Percentiles rank a stretch among this genome's conserved stretches.
phyloP scores from a whole-genome alignment of 2,113 vertebrate genomes.

The Andinoacara biseriatus region DNA sequence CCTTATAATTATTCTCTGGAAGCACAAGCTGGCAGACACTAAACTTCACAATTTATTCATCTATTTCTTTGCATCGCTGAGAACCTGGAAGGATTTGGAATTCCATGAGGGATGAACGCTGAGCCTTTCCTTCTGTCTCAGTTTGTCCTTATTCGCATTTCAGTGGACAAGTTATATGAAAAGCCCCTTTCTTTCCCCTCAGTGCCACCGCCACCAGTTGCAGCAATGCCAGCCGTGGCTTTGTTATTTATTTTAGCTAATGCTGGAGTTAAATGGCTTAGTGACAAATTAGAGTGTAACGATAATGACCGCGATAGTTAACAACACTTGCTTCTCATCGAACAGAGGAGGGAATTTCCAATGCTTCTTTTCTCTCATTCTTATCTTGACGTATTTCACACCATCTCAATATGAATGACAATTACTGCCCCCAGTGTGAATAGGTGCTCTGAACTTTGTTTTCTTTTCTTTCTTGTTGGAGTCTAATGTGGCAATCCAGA shows the following conservation, averaged over 20 bases:
- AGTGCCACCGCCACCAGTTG: constrained; percentile 34
- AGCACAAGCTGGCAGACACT: background rate
- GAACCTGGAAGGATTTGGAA: constrained; percentile 30
- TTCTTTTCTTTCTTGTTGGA: constrained; percentile 24
- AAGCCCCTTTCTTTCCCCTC: constrained; percentile 17
- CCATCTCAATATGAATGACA: constrained; percentile 64
- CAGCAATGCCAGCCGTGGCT: constrained; percentile 37
- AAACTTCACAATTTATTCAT: constrained; percentile 10
- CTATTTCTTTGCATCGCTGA: constrained; percentile 32
- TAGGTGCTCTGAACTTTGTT: constrained; percentile 60
- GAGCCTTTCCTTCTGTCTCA: constrained; percentile 3
- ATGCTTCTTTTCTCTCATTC: constrained; percentile 63
- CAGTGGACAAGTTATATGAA: constrained; percentile 21
- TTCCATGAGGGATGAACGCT: constrained; percentile 24
- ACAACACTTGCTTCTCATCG: constrained; percentile 68
- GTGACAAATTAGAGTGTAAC: constrained; percentile 75
- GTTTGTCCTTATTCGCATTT: constrained; percentile 42
- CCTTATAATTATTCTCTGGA: background rate
- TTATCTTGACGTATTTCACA: constrained; percentile 67
- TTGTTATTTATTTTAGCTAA: constrained; percentile 61
- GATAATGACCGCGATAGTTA: constrained; percentile 72
- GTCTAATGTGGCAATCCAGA: constrained; percentile 47
- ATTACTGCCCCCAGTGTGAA: constrained; percentile 61
- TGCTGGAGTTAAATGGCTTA: constrained; percentile 71
- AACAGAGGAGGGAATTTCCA: constrained; percentile 60